A percentile compares a stretch with the other conserved stretches of the same genome.
These are phyloP conservation scores for Phataginus tricuspis DNA, from an alignment of 2,797 vertebrate genomes.

Conservation along the genomic window DNA sequence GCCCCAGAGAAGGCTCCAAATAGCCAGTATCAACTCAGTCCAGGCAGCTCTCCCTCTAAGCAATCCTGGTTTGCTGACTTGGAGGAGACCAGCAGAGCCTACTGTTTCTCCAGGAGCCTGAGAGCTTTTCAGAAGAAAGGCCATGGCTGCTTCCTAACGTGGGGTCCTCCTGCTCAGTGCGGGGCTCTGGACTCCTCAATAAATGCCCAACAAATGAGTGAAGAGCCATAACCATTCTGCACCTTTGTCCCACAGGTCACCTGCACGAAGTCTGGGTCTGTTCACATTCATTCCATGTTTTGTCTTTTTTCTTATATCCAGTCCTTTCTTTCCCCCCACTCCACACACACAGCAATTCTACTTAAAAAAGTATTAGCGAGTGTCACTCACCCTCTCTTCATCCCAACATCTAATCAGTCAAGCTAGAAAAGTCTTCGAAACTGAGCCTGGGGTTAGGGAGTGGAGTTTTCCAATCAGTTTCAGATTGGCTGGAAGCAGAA, in stretches of 20 bases:
- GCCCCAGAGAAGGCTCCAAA: background rate
- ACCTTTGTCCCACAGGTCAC: background rate
- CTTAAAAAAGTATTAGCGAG: background rate
- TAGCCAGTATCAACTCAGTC: background rate
- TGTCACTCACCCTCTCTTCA: background rate
- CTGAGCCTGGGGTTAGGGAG: background rate
- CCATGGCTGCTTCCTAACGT: background rate
- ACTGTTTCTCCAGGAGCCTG: background rate
- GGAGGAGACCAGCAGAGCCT: background rate
- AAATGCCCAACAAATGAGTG: background rate
- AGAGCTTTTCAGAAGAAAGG: background rate
- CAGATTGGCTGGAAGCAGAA: background rate
- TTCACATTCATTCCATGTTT: background rate
- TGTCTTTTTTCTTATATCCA: background rate
- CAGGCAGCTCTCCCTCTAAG: background rate
- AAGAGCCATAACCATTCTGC: background rate
- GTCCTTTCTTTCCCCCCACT: background rate
- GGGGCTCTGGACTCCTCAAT: background rate
- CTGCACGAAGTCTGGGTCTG: background rate
- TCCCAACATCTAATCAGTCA: background rate
- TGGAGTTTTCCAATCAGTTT: background rate
- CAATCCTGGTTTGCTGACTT: background rate
- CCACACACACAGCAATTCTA: background rate
- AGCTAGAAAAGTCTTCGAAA: background rate
- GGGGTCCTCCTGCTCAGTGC: background rate